Evolutionary conservation across 2,113 vertebrate genomes (phyloP), one percentile per base, ranked within the genome.

Genomic region (Connochaetes taurinus): DNA sequence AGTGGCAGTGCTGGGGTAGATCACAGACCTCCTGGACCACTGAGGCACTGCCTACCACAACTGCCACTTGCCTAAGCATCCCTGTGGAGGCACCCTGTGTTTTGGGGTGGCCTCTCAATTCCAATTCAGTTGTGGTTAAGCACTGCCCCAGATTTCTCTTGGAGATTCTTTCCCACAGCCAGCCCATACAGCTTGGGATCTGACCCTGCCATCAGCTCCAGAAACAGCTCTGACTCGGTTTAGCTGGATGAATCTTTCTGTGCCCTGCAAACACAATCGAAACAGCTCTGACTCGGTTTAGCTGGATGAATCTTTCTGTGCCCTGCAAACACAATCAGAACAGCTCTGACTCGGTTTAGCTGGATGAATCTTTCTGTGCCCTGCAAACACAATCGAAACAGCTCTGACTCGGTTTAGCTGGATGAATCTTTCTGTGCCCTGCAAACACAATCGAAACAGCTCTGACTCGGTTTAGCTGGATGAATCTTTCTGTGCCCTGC

Each of bases 121-220:
- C 71, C 19, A 27, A 67, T 47, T 80, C 31, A 84, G 12, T 88
- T 67, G 36, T 55, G 7, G 21, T 64, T 62, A 86, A 58, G 14
- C 25, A 36, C 16, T 10, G 58, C 19, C 9, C 9, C 47, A 58
- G 6, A 53, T 87, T 86, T 62, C 55, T 60, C n/a, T 31, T 58
- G 31, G 47, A 53, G 76, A 81, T 17, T 31, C 12, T 84, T 16
- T 29, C 15, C 8, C 55, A 58, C 1, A 60, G 47, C 36, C 40
- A 94, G 60, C 29, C 43, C 33, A n/a, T 2, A 27, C 0, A 0
- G 4, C 23, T 29, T n/a, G 17, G 17, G 16, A 78, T n/a, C 1
- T 13, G 45, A 58, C 53, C 2, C 82, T 45, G 23, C 27, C 76
- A 2, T 74, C 52, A 55, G 33, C 27, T 33, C n/a, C 12, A 29